Evolutionary conservation across 1,140 invertebrate species (phyloP), one percentile per base, ranked within the genome.

Genomic region (Oncopodura yosiiana): DNA sequence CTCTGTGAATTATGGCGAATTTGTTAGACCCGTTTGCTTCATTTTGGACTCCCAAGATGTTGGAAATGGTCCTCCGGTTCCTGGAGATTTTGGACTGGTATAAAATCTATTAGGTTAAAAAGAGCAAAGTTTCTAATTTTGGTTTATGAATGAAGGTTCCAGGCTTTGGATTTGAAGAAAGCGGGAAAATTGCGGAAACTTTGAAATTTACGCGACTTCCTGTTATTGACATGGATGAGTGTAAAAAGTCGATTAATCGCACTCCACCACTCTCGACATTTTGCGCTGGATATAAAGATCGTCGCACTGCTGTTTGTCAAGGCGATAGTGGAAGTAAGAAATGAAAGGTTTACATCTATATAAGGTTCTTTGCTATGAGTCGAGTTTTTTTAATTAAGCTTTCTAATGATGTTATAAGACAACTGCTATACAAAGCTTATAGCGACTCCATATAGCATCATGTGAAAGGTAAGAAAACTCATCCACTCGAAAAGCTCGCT

Each of bases 201-300:
- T 18, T 54, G 3, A 8, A 34, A n/a, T 48, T n/a, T 39, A 39
- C 32, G 9, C 12, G 14, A 38, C 48, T 54, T 41, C 53, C 53
- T 5, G 53, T 54, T 1, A 39, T 54, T 21, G 4, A 30, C n/a
- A 11, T 26, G 1, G 18, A 32, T 6, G 44, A 54, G 12, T 54
- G 53, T 36, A 38, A 23, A 19, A 41, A 30, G 19, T 30, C 53
- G 6, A 23, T 54, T 3, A 34, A 34, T 8, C 26, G 29, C 12
- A 54, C 26, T 2, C 53, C 53, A 11, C 53, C 53, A 0, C 38
- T 54, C 21, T 30, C 32, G 27, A 54, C 53, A n/a, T 54, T 18
- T 34, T 54, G 53, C 23, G 53, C 53, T 5, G 53, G 53, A n/a
- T 54, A 39, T 36, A 54, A 21, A 32, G 48, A 54, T 48, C 43